Evolutionary conservation across 2,113 vertebrate species (phyloP), one percentile per base, ranked within the genome.

Genomic region (Leiothrix lutea): DNA sequence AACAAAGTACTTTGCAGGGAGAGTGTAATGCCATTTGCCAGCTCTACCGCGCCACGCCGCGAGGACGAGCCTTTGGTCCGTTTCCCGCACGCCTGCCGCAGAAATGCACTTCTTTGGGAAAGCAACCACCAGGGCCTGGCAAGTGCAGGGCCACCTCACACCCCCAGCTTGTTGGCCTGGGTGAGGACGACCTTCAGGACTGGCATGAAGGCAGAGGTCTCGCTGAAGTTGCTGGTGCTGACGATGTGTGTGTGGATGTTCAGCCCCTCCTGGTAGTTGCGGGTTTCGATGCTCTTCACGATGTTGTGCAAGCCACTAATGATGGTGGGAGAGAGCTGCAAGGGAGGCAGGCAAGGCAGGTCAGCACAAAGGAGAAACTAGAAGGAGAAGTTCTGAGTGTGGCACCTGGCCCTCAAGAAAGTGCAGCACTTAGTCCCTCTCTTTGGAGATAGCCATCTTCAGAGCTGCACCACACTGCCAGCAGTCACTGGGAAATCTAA

Each of bases 131-230:
- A 47, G 53, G 73, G 89, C 64, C 60, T 44, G 31, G 74, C 84
- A 24, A 45, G 35, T 6, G 83, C 23, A 83, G 72, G 77, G 40
- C 80, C 11, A 4, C 82, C 61, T 98, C 89, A 98, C 86, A 99
- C 99, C 2, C 99, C 99, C 29, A 99, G 98, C 90, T 99, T 99
- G 70, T 99, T 99, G 97, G 99, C 99, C 94, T 99, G 99, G 26
- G 99, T 99, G 92, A 99, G 98, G 81, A 99, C 98, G 58, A 99
- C 99, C 95, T 99, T 99, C 56, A 99, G 98, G 12, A 99, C 99
- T 0, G 99, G 99, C 99, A 99, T 99, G 97, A 99, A 99, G n/a
- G 99, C 99, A 0, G 99, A 99, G 17, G 98, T 99, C 97, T 99
- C 99, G 4, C 99, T 99, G 98, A 99, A 99, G 98, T 99, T 99